Evolutionary conservation across 2,113 vertebrate species (phyloP).

Genomic region (sheep (Ovis aries)): ARS-UI_Ramb_v3.0 NC_056063.1:47609501-47610000

Average conservation of each 20-base stretch:
- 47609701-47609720: background rate
- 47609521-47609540: background rate
- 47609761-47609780: background rate
- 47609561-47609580: background rate
- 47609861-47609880: background rate
- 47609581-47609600: background rate
- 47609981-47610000: background rate
- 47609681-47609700: background rate
- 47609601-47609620: background rate
- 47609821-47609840: background rate
- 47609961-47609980: background rate
- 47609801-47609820: background rate
- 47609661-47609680: too few relatives aligned
- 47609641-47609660: background rate
- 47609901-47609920: background rate
- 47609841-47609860: background rate
- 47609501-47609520: background rate
- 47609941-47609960: background rate
- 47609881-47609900: background rate
- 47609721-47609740: background rate
- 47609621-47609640: background rate
- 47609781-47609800: background rate
- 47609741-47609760: background rate
- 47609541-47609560: background rate
- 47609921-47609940: background rate